Percentiles rank a stretch among this genome's conserved stretches.
phyloP scores from a whole-genome alignment of 2,797 vertebrate genomes.

The Karalla daura region DNA sequence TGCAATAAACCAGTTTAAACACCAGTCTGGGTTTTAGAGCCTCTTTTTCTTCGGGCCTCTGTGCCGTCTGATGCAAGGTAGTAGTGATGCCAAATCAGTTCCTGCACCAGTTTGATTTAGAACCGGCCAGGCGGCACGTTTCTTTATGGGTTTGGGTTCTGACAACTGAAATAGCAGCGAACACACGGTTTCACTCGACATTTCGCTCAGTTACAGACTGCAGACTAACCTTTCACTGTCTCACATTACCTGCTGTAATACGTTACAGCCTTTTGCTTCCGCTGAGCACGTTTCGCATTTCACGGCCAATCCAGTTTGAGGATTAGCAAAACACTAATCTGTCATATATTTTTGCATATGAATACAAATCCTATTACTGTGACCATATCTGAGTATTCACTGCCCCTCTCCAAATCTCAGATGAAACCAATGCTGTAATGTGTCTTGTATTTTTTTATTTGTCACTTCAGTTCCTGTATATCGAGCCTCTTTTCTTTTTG shows the following conservation, averaged over 20 bases:
- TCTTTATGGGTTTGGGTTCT: background rate
- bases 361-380: background rate
- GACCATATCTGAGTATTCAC: background rate
- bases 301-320: background rate
- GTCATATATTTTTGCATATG: background rate
- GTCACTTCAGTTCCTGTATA: background rate
- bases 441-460: background rate
- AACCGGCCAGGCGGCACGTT: no score
- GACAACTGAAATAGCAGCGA: background rate
- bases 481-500: background rate
- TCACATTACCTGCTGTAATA: background rate
- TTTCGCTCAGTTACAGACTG: background rate
- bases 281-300: background rate
- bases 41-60: background rate
- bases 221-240: background rate
- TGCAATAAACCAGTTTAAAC: slow-evolving; percentile 34
- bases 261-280: no score
- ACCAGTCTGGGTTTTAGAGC: background rate
- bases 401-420: background rate
- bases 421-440: background rate
- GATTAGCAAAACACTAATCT: background rate
- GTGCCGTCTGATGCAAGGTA: no score
- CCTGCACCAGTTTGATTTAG: no score
- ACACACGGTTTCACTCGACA: background rate
- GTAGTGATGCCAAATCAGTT: background rate